Evolutionary conservation across 2,888 invertebrate species (phyloP), one percentile per base, ranked within the genome.

Genomic region (Himalopsyche tibetana): DNA sequence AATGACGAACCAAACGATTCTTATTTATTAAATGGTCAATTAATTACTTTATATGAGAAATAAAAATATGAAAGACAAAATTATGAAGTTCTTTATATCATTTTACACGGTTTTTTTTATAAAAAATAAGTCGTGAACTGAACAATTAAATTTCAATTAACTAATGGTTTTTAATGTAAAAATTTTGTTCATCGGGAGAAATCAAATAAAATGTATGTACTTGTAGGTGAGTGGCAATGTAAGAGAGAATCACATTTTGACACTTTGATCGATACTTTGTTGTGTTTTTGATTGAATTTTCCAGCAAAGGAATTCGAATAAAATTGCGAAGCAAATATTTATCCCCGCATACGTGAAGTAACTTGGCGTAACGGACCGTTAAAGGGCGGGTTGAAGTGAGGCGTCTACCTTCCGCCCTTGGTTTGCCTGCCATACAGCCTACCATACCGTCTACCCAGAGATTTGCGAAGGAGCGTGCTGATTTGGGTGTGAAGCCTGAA

Each of bases 241-340:
- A 51, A 51, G 51, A 5, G 51, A 51, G 74, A 74, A 74, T 74
- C 74, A 74, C 74, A 74, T 38, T 74, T 74, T 74, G 74, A 74
- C 74, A 74, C 74, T 38, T 74, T 74, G 74, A 74, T 74, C 74
- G 74, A 74, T 74, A 74, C 74, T 38, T 74, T 74, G 74, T 74
- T 74, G 74, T 74, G 74, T 74, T 74, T 74, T 74, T 74, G 74
- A 74, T 74, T 74, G 74, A 74, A 74, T 74, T 74, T 74, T 74
- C 74, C 74, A 12, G 74, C 36, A 74, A 74, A 74, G 74, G 74
- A 74, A 74, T 74, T 74, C 74, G 74, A 74, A 74, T 74, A 74
- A 74, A 74, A 74, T 74, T 74, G 74, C 74, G 74, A 74, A 74
- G 74, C 74, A 74, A 74, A 74, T 74, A 74, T 74, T 74, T 74